Evolutionary conservation across 2,888 invertebrate species (phyloP), one percentile per base, ranked within the genome.

Genomic region (Disparrhopalites patrizii): DNA sequence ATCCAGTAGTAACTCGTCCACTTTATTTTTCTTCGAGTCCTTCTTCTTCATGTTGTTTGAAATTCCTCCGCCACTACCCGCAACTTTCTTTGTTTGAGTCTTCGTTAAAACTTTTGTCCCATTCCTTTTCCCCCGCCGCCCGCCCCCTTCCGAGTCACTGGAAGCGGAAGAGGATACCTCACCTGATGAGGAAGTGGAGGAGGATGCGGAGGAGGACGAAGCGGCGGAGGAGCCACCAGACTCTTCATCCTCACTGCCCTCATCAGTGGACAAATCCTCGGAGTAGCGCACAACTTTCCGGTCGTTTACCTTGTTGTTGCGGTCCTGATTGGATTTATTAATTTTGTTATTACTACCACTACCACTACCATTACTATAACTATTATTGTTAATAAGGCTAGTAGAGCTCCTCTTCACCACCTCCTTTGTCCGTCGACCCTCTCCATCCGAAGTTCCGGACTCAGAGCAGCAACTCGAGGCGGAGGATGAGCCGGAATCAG

Each of bases 81-180:
- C 58, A 75, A 36, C 62, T 23, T 54, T 28, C 38, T 23, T 51
- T 56, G 38, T 62, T 69, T 72, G 73, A 65, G 40, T 40, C 25
- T 36, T 57, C 36, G 57, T 57, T 40, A 28, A 38, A 57, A 57
- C 40, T 57, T 57, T 57, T 15, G 8, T 36, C 18, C 30, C 30
- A 33, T 55, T 55, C 25, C 36, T 23, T 23, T 36, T 55, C 23
- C 18, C 36, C n/a, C n/a, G 40, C 73, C 71, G 68, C 36, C 76
- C 76, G 66, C 74, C 74, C 55, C 76, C 77, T 51, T 70, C 70
- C 55, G 71, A 72, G 51, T 75, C 75, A 13, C 75, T 75, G 28
- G 55, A 65, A 28, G 50, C 38, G 20, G 62, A 56, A 15, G 62
- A n/a, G n/a, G n/a, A 47, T 13, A 66, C 55, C 15, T 67, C 65